phyloP scores from a whole-genome alignment of 2,113 vertebrate species.

The Elephantulus edwardii region DNA sequence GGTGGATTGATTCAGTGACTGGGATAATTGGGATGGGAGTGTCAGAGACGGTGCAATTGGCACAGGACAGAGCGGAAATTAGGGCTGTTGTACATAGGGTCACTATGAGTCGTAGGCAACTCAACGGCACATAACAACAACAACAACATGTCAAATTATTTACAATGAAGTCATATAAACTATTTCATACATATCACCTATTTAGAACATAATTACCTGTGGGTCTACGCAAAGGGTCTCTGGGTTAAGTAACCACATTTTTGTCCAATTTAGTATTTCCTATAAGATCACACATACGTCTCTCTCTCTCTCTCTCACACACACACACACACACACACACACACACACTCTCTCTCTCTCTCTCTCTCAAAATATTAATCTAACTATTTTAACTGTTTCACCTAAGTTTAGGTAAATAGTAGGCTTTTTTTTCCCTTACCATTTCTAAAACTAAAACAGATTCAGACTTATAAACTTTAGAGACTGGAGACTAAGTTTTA shows the following conservation, averaged over 20 bases:
- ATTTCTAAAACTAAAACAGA: slow-evolving; percentile 32
- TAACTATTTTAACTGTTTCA: neutral
- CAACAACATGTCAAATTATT: neutral
- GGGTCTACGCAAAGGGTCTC: neutral
- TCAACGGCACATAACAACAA: no score
- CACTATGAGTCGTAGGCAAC: neutral
- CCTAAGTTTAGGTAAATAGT: slow-evolving; percentile 19
- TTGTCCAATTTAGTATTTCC: neutral
- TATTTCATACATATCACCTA: neutral
- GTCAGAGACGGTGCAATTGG: no score
- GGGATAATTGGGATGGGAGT: no score
- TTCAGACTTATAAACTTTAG: neutral
- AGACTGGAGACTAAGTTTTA: slow-evolving; percentile 7
- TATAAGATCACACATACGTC: neutral
- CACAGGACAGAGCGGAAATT: no score
- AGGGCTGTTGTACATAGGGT: neutral
- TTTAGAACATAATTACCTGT: slow-evolving; percentile 18
- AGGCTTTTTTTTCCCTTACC: no score
- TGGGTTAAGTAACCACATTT: neutral
- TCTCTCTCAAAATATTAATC: neutral
- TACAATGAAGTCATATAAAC: neutral
- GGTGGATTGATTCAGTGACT: no score
- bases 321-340: no score
- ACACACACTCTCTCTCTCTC: no score
- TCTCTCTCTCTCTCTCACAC: no score